Conservation (phyloP, 2,113 vertebrate species). For the Hydrolagus affinis region DNA sequence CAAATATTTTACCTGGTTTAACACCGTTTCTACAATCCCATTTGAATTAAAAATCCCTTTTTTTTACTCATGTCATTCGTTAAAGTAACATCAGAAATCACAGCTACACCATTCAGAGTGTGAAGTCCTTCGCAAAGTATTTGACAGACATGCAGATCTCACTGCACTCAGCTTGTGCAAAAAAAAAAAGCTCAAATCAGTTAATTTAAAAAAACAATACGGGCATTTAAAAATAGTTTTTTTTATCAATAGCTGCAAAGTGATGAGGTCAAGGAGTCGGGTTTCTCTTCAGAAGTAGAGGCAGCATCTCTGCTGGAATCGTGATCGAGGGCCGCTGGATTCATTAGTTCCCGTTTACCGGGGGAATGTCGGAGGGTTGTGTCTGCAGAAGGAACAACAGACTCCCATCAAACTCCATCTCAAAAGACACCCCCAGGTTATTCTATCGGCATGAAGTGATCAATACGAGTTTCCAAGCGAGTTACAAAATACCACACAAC, state of each 20-base stretch:
- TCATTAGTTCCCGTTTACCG: not conserved
- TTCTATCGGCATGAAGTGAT: not conserved
- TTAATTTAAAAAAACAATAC: not conserved
- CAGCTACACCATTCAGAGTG: not conserved
- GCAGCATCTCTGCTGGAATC: not conserved
- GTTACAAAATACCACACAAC: not conserved
- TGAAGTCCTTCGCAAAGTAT: not conserved
- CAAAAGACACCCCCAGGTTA: not conserved
- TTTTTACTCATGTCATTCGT: not conserved
- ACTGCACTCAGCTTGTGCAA: not conserved
- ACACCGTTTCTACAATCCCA: not conserved
- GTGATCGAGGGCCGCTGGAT: not conserved
- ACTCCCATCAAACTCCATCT: not conserved
- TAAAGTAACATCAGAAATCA: not conserved
- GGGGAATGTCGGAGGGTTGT: not conserved
- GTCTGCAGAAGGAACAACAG: not conserved
- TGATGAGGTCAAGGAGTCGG: constrained; percentile 20
- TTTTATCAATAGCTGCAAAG: constrained; percentile 1
- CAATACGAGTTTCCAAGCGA: not conserved
- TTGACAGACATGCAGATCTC: not conserved
- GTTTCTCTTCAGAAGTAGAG: not conserved
- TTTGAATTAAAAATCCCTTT: not conserved
- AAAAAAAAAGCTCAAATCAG: constrained; percentile 21
- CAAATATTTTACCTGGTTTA: not conserved
- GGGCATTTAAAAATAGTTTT: constrained; percentile 5